These are phyloP conservation scores for Cactoblastis cactorum DNA, from an alignment of 2,888 invertebrate species.

Conservation along the genomic window DNA sequence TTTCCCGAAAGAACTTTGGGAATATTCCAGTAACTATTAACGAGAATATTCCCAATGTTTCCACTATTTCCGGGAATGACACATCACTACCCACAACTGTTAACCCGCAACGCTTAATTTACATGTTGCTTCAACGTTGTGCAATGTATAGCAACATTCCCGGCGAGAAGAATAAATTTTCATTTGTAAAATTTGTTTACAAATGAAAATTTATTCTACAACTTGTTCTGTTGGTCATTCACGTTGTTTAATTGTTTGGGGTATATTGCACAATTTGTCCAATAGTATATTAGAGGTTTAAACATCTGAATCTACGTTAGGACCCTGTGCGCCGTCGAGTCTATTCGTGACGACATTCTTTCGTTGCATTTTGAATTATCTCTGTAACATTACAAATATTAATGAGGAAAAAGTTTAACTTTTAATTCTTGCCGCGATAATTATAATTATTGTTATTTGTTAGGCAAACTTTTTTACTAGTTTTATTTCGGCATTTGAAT, in stretches of 20 bases:
- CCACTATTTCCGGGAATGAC: too few species aligned
- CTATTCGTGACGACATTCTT: slow-evolving; percentile 39
- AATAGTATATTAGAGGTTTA: not conserved
- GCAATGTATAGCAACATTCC: too few species aligned
- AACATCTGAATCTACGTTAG: slow-evolving; percentile 45
- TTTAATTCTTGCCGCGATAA: not conserved
- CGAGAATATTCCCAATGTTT: too few species aligned
- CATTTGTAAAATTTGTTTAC: too few species aligned
- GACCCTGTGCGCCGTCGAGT: slow-evolving; percentile 71
- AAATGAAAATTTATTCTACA: too few species aligned
- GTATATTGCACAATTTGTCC: not conserved
- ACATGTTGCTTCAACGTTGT: too few species aligned
- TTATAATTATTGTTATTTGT: not conserved
- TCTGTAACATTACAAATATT: not conserved
- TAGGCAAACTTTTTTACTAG: not conserved
- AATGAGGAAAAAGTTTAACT: not conserved
- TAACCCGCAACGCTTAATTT: too few species aligned
- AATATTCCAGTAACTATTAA: too few species aligned
- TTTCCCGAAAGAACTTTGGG: too few species aligned
- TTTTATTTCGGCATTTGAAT: not conserved
- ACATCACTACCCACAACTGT: too few species aligned
- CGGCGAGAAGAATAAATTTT: too few species aligned
- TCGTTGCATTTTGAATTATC: slow-evolving; percentile 31
- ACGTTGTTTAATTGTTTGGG: not conserved
- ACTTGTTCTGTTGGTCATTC: too few species aligned